Evolutionary conservation across 1,140 invertebrate species (phyloP).

Genomic region (Homalodisca vitripennis): DNA sequence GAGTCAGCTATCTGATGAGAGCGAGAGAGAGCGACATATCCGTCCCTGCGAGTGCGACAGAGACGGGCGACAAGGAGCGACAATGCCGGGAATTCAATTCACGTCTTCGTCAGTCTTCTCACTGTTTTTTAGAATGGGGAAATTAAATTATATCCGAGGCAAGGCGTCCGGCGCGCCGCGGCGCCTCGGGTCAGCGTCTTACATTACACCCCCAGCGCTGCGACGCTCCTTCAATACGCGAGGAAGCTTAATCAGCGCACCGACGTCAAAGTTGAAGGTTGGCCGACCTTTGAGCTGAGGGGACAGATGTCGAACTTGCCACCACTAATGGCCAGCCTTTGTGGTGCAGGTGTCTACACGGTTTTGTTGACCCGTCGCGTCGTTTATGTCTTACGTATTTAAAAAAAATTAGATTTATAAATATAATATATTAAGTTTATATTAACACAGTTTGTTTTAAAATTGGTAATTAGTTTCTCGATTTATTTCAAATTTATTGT

Average conservation of each 20-base stretch:
- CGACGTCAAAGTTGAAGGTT: conserved; percentile 13
- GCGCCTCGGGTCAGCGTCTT: conserved; percentile 7
- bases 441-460: no score
- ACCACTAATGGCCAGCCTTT: conserved; percentile 17
- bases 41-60: background rate
- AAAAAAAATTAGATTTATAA: no score
- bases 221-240: background rate
- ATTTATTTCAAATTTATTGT: no score
- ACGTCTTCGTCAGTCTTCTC: conserved; percentile 8
- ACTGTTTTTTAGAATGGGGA: conserved; percentile 27
- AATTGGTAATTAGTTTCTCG: no score
- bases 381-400: no score
- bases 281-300: conserved; percentile 2
- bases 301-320: background rate
- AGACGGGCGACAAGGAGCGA: no score
- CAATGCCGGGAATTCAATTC: background rate
- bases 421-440: no score
- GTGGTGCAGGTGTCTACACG: no score
- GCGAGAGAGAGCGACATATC: background rate
- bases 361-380: no score
- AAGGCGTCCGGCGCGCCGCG: no score
- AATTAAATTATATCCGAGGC: conserved; percentile 27
- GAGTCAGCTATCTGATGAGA: conserved; percentile 12
- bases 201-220: background rate
- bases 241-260: conserved; percentile 1